These are phyloP conservation scores for Agrochola macilenta DNA, from an alignment of 2,888 invertebrate genomes.

Conservation along the genomic window DNA sequence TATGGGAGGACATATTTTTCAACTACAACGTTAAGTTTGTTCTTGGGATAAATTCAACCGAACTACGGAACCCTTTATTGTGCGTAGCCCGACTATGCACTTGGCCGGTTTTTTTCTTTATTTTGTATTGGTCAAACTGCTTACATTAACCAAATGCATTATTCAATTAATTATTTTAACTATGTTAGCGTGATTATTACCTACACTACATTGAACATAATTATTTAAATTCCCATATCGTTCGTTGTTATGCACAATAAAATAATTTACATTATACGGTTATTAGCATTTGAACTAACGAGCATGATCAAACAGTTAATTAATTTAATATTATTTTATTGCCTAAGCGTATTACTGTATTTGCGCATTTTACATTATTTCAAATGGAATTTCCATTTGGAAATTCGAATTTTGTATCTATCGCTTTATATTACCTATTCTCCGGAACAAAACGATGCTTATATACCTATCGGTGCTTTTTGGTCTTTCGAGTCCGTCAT, in stretches of 20 bases:
- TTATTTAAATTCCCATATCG: constrained; percentile 9
- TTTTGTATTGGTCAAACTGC: too few species aligned
- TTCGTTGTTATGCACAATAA: not conserved
- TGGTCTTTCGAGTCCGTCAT: not conserved
- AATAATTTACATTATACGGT: constrained; percentile 22
- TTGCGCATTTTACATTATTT: not conserved
- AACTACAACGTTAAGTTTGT: too few species aligned
- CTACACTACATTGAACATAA: not conserved
- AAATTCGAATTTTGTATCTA: not conserved
- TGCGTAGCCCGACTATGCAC: too few species aligned
- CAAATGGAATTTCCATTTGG: not conserved
- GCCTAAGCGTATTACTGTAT: constrained; percentile 3
- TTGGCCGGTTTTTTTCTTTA: too few species aligned
- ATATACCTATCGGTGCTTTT: too few species aligned
- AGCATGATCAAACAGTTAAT: constrained; percentile 28
- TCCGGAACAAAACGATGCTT: not conserved
- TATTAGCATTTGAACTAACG: constrained; percentile 19
- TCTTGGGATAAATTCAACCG: too few species aligned
- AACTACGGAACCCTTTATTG: too few species aligned
- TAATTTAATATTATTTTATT: constrained; percentile 35
- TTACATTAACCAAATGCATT: too few species aligned
- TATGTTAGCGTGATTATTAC: not conserved
- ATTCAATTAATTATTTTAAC: too few species aligned
- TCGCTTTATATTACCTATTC: not conserved
- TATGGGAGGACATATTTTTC: too few species aligned